Percentiles rank a stretch among this genome's conserved stretches.
phyloP scores from a whole-genome alignment of 2,888 invertebrate species.

The Patella depressa region DNA sequence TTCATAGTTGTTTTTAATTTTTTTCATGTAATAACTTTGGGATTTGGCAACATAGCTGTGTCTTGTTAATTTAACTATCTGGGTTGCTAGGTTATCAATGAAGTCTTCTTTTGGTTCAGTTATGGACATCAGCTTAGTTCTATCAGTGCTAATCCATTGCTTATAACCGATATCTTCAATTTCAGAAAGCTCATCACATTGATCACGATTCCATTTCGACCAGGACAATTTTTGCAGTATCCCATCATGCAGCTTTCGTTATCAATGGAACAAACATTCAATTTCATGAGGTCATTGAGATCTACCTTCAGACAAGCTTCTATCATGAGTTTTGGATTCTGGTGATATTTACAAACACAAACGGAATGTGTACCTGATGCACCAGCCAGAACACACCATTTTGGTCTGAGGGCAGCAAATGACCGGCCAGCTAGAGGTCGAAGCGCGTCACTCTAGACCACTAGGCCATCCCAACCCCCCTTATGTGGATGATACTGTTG shows the following conservation, averaged over 20 bases:
- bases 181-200: slow-evolving; percentile 20
- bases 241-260: slow-evolving; percentile 11
- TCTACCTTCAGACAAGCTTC: neutral
- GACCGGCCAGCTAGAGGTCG: neutral
- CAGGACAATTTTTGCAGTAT: slow-evolving; percentile 15
- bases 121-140: neutral
- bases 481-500: no score
- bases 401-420: neutral
- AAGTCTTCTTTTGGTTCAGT: neutral
- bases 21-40: slow-evolving; percentile 4
- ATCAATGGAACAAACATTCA: neutral
- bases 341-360: slow-evolving; percentile 10
- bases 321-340: slow-evolving; percentile 2
- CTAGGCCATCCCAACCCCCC: no score
- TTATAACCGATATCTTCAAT: slow-evolving; percentile 5
- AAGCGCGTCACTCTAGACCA: no score
- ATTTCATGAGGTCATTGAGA: slow-evolving; percentile 4
- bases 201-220: neutral
- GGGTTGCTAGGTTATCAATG: no score
- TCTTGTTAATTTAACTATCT: no score
- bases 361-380: neutral
- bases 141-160: slow-evolving; percentile 16
- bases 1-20: neutral
- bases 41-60: slow-evolving; percentile 13
- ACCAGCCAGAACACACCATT: slow-evolving; percentile 12